Conservation (phyloP, 2,113 vertebrate species). For the Mixornis gularis region DNA sequence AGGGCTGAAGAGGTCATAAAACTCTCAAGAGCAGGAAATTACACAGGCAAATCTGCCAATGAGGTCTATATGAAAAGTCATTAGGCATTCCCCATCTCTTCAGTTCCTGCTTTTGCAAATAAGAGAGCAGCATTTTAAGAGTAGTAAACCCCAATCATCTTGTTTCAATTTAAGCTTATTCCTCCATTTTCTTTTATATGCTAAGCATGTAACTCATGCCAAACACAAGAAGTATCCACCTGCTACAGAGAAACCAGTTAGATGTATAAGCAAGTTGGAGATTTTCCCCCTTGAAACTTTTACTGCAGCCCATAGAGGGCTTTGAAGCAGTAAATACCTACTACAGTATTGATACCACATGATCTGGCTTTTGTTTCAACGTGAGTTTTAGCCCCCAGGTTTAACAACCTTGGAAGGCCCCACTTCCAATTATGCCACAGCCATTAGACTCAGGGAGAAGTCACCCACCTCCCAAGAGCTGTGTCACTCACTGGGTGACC, state of each 20-base stretch:
- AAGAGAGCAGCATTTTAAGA: background rate
- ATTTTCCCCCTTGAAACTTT: background rate
- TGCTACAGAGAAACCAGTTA: background rate
- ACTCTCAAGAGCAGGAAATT: slow-evolving; percentile 52
- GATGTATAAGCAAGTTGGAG: background rate
- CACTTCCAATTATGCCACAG: background rate
- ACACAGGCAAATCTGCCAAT: slow-evolving; percentile 9
- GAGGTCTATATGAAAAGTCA: background rate
- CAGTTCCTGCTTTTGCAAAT: background rate
- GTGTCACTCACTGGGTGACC: rapidly evolving
- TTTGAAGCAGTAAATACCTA: background rate
- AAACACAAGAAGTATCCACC: background rate
- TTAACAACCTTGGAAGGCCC: background rate
- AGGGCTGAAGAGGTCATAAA: slow-evolving; percentile 35
- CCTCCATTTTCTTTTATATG: background rate
- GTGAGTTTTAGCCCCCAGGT: rapidly evolving
- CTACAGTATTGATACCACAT: background rate
- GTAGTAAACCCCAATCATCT: background rate
- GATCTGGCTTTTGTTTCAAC: background rate
- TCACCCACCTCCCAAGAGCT: background rate
- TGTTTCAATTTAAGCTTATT: slow-evolving; percentile 25
- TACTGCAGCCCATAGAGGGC: background rate
- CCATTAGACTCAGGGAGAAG: background rate
- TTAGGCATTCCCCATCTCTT: background rate
- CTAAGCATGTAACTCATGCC: background rate